Percentiles rank a stretch among this genome's conserved stretches.
phyloP scores from a whole-genome alignment of 2,888 invertebrate species.

The Noctua janthe region DNA sequence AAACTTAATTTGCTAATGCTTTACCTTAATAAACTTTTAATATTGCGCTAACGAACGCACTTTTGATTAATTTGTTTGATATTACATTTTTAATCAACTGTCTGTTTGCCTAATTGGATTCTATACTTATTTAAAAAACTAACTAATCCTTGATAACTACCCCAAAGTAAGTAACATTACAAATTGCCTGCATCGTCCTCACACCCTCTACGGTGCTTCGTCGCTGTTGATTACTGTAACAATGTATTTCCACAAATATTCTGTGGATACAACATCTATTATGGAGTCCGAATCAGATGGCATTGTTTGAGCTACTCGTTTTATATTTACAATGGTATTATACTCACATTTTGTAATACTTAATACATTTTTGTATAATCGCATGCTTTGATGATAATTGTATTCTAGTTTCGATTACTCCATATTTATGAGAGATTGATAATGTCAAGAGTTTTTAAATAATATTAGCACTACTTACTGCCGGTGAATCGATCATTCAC shows the following conservation, averaged over 20 bases:
- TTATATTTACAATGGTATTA: slow-evolving; percentile 26
- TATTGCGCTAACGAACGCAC: slow-evolving; percentile 65
- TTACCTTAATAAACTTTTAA: slow-evolving; percentile 66
- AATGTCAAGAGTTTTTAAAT: slow-evolving; percentile 6
- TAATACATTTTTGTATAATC: slow-evolving; percentile 49
- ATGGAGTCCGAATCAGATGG: slow-evolving; percentile 18
- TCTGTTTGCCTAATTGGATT: slow-evolving; percentile 23
- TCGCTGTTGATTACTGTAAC: slow-evolving; percentile 7
- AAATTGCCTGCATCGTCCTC: slow-evolving; percentile 3
- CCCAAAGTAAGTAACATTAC: slow-evolving; percentile 26
- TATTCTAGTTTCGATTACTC: slow-evolving; percentile 53
- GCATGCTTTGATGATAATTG: slow-evolving; percentile 67
- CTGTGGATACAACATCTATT: not conserved
- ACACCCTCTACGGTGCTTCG: slow-evolving; percentile 6
- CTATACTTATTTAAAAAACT: slow-evolving; percentile 3
- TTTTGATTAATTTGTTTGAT: slow-evolving; percentile 54
- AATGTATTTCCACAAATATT: slow-evolving; percentile 1
- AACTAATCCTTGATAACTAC: not conserved
- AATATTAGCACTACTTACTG: slow-evolving; percentile 21
- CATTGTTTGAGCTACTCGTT: slow-evolving; percentile 42
- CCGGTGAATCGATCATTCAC: not conserved
- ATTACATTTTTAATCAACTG: slow-evolving; percentile 27
- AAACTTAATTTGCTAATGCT: slow-evolving; percentile 76
- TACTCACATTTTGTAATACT: slow-evolving; percentile 35
- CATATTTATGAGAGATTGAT: slow-evolving; percentile 29